A percentile compares a stretch with the other conserved stretches of the same genome.
Conservation (phyloP, 2,113 vertebrate species). For the Etia nguti region DNA sequence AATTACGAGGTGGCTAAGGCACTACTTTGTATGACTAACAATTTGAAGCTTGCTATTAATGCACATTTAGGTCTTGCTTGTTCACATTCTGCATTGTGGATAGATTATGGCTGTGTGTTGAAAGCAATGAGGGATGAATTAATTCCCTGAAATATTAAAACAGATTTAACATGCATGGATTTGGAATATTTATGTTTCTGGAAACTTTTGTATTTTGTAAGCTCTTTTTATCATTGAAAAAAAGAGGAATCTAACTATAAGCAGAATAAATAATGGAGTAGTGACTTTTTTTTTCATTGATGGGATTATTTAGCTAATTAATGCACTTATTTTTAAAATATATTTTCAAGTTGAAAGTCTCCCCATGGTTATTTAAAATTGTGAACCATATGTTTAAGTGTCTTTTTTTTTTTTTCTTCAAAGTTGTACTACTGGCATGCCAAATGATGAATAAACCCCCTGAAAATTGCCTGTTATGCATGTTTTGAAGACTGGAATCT, state of each 20-base stretch:
- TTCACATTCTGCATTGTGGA: constrained; percentile 14
- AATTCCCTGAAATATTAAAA: constrained; percentile 11
- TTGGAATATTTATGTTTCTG: constrained; percentile 12
- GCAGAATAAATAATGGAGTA: not conserved
- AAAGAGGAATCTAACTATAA: not conserved
- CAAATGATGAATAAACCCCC: constrained; percentile 44
- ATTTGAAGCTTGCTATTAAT: constrained; percentile 20
- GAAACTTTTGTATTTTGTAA: constrained; percentile 13
- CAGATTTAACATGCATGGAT: constrained; percentile 38
- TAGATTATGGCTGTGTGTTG: constrained; percentile 5
- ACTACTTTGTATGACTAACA: constrained; percentile 40
- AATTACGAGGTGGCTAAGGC: constrained; percentile 4
- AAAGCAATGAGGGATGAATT: not conserved
- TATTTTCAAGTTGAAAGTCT: not conserved
- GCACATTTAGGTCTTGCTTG: constrained; percentile 27
- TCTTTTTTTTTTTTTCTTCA: not conserved
- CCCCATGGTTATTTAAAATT: not conserved
- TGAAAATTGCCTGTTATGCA: not conserved
- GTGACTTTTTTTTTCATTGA: not conserved
- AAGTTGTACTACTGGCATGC: constrained; percentile 30
- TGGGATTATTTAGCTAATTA: not conserved
- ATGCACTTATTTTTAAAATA: not conserved
- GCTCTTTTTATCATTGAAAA: not conserved
- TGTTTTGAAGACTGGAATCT: not conserved
- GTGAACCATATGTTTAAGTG: not conserved